A percentile compares a stretch with the other conserved stretches of the same genome.
phyloP scores from a whole-genome alignment of 2,797 vertebrate genomes.

The Smutsia gigantea region DNA sequence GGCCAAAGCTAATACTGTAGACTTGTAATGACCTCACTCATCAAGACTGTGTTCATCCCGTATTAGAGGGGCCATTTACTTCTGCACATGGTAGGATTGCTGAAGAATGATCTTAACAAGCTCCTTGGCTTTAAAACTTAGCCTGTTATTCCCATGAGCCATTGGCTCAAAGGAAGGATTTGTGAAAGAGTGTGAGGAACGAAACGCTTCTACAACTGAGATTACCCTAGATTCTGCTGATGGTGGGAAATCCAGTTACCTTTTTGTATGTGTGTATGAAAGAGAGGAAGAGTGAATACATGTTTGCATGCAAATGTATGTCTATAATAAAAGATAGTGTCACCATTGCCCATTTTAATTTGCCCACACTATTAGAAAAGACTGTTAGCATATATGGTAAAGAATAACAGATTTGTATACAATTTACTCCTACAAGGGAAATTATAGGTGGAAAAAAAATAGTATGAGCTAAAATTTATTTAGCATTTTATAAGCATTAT shows the following conservation, averaged over 20 bases:
- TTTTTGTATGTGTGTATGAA: not conserved
- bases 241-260: not conserved
- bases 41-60: not conserved
- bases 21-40: not conserved
- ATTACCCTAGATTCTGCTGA: not conserved
- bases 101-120: not conserved
- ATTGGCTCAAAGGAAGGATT: not conserved
- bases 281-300: not conserved
- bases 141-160: not conserved
- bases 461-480: not conserved
- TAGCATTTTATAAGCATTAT: not conserved
- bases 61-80: not conserved
- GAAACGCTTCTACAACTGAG: not conserved
- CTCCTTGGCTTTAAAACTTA: not conserved
- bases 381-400: not conserved
- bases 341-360: not conserved
- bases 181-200: not conserved
- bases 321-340: not conserved
- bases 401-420: not conserved
- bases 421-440: not conserved
- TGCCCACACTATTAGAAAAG: not conserved
- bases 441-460: constrained; percentile 38
- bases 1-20: not conserved
- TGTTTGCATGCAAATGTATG: not conserved
- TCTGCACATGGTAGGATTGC: not conserved